Percentiles rank a stretch among this genome's conserved stretches.
phyloP scores from a whole-genome alignment of 2,113 vertebrate genomes.

The Herpetotheres cachinnans region DNA sequence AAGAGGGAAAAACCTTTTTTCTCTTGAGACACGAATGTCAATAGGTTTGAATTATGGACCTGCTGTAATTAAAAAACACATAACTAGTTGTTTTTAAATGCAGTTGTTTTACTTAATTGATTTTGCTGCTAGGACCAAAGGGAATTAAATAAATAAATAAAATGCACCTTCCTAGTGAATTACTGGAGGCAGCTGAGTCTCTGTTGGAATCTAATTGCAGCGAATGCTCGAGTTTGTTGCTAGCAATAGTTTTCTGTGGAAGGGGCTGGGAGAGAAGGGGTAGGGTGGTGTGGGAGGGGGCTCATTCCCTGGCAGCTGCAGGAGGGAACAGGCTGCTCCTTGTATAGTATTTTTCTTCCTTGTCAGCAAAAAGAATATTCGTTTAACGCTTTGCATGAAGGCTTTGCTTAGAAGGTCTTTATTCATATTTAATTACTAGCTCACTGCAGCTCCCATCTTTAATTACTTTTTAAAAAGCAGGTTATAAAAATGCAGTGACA shows the following conservation, averaged over 20 bases:
- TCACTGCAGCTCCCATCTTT: conserved; percentile 70
- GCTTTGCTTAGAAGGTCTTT: conserved; percentile 76
- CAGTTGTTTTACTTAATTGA: conserved; percentile 79
- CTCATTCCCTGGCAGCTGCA: conserved; percentile 59
- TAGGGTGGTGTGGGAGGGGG: conserved; percentile 37
- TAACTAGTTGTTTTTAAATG: conserved; percentile 73
- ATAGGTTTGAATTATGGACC: conserved; percentile 69
- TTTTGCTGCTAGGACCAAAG: conserved; percentile 59
- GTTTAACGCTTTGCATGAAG: conserved; percentile 63
- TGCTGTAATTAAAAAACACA: conserved; percentile 74
- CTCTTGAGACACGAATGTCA: conserved; percentile 38
- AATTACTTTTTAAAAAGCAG: conserved; percentile 77
- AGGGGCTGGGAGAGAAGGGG: background rate
- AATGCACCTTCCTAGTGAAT: conserved; percentile 45
- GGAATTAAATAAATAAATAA: conserved; percentile 55
- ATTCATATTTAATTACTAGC: conserved; percentile 80
- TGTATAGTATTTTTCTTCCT: conserved; percentile 62
- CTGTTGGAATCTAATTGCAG: conserved; percentile 71
- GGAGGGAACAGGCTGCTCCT: conserved; percentile 60
- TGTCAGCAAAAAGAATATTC: conserved; percentile 70
- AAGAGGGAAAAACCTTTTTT: background rate
- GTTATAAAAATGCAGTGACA: conserved; percentile 71
- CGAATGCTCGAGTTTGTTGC: conserved; percentile 47
- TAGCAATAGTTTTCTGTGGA: conserved; percentile 49
- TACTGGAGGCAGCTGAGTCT: conserved; percentile 62